Evolutionary conservation across 2,113 vertebrate genomes (phyloP).

Genomic region (Panthera uncia): DNA sequence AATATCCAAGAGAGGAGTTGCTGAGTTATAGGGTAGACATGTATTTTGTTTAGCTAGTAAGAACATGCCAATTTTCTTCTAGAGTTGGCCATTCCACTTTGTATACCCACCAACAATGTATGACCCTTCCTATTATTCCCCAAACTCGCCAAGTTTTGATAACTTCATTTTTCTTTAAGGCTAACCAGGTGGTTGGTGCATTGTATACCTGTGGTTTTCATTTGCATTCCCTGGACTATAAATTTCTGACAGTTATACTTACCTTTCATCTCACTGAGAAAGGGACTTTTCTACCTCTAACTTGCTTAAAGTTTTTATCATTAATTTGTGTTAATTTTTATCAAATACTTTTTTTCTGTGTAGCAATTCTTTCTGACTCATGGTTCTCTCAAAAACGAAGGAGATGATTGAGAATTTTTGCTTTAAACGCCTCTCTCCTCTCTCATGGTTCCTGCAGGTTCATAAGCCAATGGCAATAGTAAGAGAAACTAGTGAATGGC

Average conservation of each 20-base stretch:
- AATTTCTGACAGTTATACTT: neutral
- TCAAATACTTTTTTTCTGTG: neutral
- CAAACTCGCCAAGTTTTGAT: neutral
- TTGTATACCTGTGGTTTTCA: neutral
- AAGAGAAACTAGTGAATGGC: neutral
- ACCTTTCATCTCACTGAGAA: neutral
- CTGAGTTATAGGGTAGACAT: neutral
- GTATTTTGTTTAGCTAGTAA: neutral
- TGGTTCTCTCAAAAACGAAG: neutral
- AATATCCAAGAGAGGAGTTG: neutral
- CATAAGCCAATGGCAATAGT: accelerated
- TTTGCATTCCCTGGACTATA: neutral
- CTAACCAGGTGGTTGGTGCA: neutral
- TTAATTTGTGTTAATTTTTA: neutral
- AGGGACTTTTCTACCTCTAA: too few species aligned
- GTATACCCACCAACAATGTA: accelerated
- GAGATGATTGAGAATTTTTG: neutral
- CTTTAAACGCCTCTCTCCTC: neutral
- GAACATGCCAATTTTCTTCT: neutral
- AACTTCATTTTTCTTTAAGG: neutral
- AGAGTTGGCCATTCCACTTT: too few species aligned
- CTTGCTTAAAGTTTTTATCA: neutral
- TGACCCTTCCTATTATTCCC: neutral
- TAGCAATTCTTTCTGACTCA: neutral
- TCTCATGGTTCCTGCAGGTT: neutral